These are phyloP conservation scores for Minunthozetes semirufus DNA, from an alignment of 2,888 invertebrate species.

Conservation along the genomic window DNA sequence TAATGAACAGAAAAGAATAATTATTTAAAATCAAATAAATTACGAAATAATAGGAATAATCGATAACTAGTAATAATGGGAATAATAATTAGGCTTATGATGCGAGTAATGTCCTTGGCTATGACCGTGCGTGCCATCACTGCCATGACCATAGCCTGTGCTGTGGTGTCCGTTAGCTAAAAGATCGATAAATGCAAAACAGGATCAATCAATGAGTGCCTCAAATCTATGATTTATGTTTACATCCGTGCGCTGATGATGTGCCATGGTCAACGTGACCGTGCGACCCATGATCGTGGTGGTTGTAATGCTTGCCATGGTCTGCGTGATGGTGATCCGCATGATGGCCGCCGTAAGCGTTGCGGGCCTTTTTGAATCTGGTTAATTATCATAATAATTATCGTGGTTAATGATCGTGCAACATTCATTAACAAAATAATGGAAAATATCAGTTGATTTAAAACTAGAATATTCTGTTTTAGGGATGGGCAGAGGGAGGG, in stretches of 20 bases:
- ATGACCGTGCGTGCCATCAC: background rate
- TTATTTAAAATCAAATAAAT: background rate
- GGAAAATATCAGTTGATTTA: background rate
- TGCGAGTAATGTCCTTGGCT: constrained; percentile 5
- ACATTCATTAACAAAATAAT: background rate
- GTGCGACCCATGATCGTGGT: background rate
- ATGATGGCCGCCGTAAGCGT: background rate
- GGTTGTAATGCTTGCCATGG: background rate
- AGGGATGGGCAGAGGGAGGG: background rate
- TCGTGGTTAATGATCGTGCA: background rate
- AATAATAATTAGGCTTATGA: constrained; percentile 4
- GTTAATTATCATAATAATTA: background rate
- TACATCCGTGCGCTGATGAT: too few relatives aligned
- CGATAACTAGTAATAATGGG: background rate
- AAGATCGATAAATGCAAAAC: too few relatives aligned
- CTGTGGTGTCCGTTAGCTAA: background rate
- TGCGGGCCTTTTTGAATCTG: constrained; percentile 19
- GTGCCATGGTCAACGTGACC: background rate
- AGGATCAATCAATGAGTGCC: background rate
- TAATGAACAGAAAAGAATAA: too few relatives aligned
- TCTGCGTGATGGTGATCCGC: background rate
- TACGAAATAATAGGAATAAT: background rate
- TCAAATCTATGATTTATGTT: background rate
- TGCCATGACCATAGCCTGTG: background rate
- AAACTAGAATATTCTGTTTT: background rate